phyloP scores from a whole-genome alignment of 1,140 invertebrate species.

The Nasonia giraulti region DNA sequence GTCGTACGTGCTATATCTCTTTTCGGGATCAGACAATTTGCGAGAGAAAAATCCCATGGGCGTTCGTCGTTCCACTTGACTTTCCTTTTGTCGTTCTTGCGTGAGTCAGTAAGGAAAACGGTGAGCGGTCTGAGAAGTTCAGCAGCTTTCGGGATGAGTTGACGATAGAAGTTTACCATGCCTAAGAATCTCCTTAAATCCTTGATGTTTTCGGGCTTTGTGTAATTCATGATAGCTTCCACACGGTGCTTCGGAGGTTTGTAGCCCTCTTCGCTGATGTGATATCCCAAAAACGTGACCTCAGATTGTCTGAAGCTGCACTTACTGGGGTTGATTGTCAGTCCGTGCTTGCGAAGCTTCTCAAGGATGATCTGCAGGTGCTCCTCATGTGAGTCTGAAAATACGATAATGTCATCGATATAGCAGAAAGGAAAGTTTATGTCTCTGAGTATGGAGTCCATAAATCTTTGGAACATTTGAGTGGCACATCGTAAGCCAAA shows the following conservation, averaged over 20 bases:
- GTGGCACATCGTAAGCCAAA: too few species aligned
- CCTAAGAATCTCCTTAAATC: background rate
- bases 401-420: conserved; percentile 65
- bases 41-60: background rate
- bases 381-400: conserved; percentile 50
- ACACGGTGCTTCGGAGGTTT: background rate
- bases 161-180: background rate
- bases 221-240: background rate
- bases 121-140: conserved; percentile 55
- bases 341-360: conserved; percentile 51
- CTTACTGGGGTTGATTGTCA: background rate
- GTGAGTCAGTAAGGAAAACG: background rate
- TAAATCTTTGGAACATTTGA: background rate
- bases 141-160: conserved; percentile 56
- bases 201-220: background rate
- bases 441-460: conserved; percentile 50
- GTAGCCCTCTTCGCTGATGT: background rate
- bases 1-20: conserved; percentile 31
- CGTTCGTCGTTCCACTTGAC: conserved; percentile 6
- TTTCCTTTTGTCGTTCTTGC: conserved; percentile 20
- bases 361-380: conserved; percentile 58
- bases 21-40: background rate
- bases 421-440: conserved; percentile 61
- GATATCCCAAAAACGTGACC: background rate
- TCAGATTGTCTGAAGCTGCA: background rate